Evolutionary conservation across 2,113 vertebrate genomes (phyloP), one percentile per base, ranked within the genome.

Genomic region (Andinoacara biseriatus): DNA sequence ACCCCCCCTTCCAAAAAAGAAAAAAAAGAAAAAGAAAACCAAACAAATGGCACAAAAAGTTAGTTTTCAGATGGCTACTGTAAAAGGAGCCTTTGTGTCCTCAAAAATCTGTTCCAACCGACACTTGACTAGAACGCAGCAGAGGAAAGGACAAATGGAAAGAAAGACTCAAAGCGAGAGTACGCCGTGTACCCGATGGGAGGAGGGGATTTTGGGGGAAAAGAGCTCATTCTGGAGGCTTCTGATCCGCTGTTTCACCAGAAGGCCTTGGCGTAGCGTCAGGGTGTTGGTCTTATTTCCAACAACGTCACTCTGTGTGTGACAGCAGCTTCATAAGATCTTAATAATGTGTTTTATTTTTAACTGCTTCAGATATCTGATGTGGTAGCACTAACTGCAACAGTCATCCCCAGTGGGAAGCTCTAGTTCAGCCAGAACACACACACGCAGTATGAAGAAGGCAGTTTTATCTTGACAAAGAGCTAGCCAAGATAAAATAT

Each of bases 21-120:
- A 26, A 26, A 26, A 26, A 26, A 26, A 26, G 3, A 26, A 3
- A 85, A 86, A 54, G 52, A 62, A 87, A 92, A 89, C 79, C 85
- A 94, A 94, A 93, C 87, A 92, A 94, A 91, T 84, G 88, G 81
- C 83, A 85, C 40, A 74, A 33, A 86, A 88, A 89, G 58, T 89
- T 86, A 91, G 91, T 93, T 94, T 93, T 93, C 89, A 89, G 62
- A 83, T 59, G 84, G 91, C 83, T 87, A 80, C 88, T 90, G 90
- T 92, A 93, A 93, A 95, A 91, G 89, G 88, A 91, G 89, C 58
- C 94, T 94, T 95, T 95, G 94, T 95, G 72, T 84, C 78, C 59
- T 83, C 59, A 82, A 80, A 63, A 88, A 85, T 82, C 78, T 58
- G 83, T 74, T 82, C 87, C 86, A 85, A 84, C 90, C 35, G 43